Evolutionary conservation across 2,797 vertebrate species (phyloP), one percentile per base, ranked within the genome.

Genomic region (Poecilia velifera): DNA sequence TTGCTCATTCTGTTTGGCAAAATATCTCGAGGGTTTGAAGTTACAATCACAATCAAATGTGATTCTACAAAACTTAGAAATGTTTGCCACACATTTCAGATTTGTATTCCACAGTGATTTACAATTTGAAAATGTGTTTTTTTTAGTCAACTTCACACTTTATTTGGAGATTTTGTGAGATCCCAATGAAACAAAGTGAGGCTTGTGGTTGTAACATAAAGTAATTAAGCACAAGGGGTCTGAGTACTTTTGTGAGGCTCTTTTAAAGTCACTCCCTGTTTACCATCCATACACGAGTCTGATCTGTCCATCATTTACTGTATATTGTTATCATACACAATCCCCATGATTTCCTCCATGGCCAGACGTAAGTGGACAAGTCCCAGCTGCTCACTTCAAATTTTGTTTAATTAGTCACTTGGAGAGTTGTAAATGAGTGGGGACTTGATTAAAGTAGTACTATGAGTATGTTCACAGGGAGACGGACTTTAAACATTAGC

Each of bases 371-470:
- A 82, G 71, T 51, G 20, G n/a, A 20, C 51, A 46, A 25, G 28
- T 90, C 87, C 89, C 86, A 34, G 55, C 81, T 81, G 89, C 81
- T 86, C 80, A 45, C 83, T 85, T 70, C 1, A 46, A 74, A 89
- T 82, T 90, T 85, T 80, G 76, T 80, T 85, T 93, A 94, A 93
- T 93, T 93, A 93, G 90, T 87, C 91, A 82, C 88, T 78, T 3
- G 51, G 88, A 90, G 91, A 88, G 87, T 83, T 85, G 87, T 90
- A 91, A 92, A 90, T n/a, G 87, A 86, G 88, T 13, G 53, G 84
- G 87, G 90, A 90, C 85, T 81, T 80, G 88, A 93, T 93, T 93
- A 92, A 91, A 91, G 87, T 81, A 76, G 84, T 87, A 83, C 86
- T 89, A 88, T 88, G 87, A 80, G 76, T 41, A n/a, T 87, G 90